Base-by-base conservation (phyloP, 2,797 vertebrate species). In the Falco biarmicus region DNA sequence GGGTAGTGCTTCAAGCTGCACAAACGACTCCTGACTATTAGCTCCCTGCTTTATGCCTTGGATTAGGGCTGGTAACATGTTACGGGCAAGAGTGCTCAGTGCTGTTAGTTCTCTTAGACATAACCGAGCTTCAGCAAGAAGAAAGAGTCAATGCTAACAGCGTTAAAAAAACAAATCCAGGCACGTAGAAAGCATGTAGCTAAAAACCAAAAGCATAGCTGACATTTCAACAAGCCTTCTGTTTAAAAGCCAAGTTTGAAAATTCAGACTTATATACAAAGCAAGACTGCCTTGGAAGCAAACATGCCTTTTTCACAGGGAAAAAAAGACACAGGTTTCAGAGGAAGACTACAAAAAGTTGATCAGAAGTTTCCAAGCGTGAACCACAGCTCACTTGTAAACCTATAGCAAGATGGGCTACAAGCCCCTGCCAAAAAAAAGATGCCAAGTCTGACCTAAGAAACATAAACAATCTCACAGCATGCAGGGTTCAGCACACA, bases 221-320 rank as follows among this genome's bases (percentile, higher is more conserved):
- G 28, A 63, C 69, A 84, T 78, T 93, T 91, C 83, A 93, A 79
- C 29, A 73, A 69, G 63, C 16, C 59, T 84, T 74, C 78, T 88
- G 47, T 65, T 88, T 71, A 94, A 88, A 86, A 90, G 50, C 61
- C 73, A 93, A 47, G 59, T 75, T 87, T 82, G 51, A 89, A 90
- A 93, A 91, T 81, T 84, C 73, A 79, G 32, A 69, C 81, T 70
- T 59, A 22, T n/a, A 56, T 9, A 75, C 21, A 86, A 85, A 82
- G 43, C 32, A 69, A 80, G 76, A 70, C 6, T 18, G 15, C 25
- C 43, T 39, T 45, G 50, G 41, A 91, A 95, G 77, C 0, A 0
- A 87, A 15, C 6, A 17, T 26, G 21, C 13, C 15, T 0, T 1
- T 48, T 83, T 57, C 24, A 61, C 15, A 37, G 28, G 15, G 8